Evolutionary conservation across 2,888 invertebrate genomes (phyloP), one percentile per base, ranked within the genome.

Genomic region (Pachydiplax longipennis): DNA sequence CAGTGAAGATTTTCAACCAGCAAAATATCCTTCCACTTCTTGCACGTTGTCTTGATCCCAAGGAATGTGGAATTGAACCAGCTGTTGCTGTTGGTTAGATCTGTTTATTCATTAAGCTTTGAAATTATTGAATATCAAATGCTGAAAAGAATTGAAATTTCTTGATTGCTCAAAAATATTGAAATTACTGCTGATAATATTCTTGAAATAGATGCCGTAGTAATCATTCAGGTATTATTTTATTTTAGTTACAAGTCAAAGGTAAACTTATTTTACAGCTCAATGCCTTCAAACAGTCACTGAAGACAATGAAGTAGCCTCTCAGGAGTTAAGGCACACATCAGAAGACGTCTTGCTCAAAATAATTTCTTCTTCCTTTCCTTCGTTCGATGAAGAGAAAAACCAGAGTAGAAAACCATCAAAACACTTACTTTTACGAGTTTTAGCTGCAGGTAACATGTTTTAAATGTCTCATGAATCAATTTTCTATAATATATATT

Each of bases 221-320:
- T 6, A 44, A 10, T 44, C 44, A 44, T 44, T 44, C 4, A 44
- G 44, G 44, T 44, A 8, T 53, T 53, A 18, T 53, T 53, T 18
- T 53, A 2, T 18, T 53, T 53, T 53, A 53, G 18, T 18, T 44
- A 44, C 53, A 53, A 53, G n/a, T 6, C 3, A 18, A 53, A n/a
- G n/a, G n/a, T n/a, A n/a, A 18, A 18, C 18, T 18, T 53, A 53
- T 53, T 53, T 53, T 53, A 95, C 95, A 91, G 95, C 96, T 80
- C 96, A 97, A 92, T 97, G 96, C 92, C 93, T 97, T 12, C 95
- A 96, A 92, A 96, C 97, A 8, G 95, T 97, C 80, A 95, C 96
- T 0, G 97, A 97, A 94, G 96, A 97, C 92, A 97, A 97, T 93
- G 94, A 95, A 0, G 93, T 94, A 91, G 95, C 96, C 0, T 94